A percentile compares a stretch with the other conserved stretches of the same genome.
Evolutionary conservation across 2,888 invertebrate species (phyloP).

Genomic region (Folsomia candida): DNA sequence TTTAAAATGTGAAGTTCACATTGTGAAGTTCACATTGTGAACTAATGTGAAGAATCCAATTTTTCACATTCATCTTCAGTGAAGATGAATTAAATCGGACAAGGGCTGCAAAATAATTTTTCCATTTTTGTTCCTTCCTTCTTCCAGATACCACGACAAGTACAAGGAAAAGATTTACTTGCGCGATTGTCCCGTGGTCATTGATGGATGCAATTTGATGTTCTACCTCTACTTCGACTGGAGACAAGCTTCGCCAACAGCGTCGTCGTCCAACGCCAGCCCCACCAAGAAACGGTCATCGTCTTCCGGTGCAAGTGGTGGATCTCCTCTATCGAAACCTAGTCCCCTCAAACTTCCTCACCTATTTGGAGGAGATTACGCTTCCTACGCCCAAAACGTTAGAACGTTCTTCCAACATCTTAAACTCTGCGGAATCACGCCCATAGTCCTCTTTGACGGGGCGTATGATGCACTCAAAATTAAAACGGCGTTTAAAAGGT

Average conservation of each 20-base stretch:
- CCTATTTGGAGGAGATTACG: conserved; percentile 80
- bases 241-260: not conserved
- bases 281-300: not conserved
- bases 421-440: conserved; percentile 66
- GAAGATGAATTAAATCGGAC: too few relatives aligned
- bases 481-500: conserved; percentile 59
- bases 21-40: too few relatives aligned
- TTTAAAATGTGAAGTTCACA: too few relatives aligned
- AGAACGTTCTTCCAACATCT: conserved; percentile 69
- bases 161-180: conserved; percentile 66
- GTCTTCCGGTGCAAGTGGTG: not conserved
- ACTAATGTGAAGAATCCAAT: too few relatives aligned
- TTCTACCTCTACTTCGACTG: conserved; percentile 63
- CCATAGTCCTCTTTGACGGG: conserved; percentile 78
- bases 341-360: conserved; percentile 46
- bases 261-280: not conserved
- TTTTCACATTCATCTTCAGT: too few relatives aligned
- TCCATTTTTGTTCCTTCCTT: not conserved
- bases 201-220: conserved; percentile 77
- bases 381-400: conserved; percentile 67
- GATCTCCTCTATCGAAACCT: conserved; percentile 23
- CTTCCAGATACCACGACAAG: conserved; percentile 44
- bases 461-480: conserved; percentile 71
- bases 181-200: conserved; percentile 67
- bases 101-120: too few relatives aligned